Evolutionary conservation across 2,113 vertebrate species (phyloP).

Genomic region (Nymphicus hollandicus): DNA sequence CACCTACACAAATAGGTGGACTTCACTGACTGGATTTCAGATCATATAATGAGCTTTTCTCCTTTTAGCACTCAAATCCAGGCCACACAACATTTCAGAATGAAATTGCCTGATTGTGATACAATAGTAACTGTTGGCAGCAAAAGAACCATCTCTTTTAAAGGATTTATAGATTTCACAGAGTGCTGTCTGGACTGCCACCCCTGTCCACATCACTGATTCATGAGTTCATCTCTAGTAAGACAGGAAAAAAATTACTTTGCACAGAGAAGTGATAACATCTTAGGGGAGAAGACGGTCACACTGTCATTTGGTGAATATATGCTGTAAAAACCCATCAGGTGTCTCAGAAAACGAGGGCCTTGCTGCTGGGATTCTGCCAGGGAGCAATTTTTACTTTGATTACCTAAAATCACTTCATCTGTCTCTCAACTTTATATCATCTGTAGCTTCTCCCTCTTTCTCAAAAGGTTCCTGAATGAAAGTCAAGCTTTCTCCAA

Average conservation of each 20-base stretch:
- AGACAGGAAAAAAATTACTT: slow-evolving; percentile 72
- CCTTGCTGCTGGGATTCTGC: slow-evolving; percentile 53
- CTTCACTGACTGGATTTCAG: background rate
- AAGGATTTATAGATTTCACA: slow-evolving; percentile 66
- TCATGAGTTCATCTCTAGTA: slow-evolving; percentile 68
- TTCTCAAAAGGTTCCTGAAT: slow-evolving; percentile 40
- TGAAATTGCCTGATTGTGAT: slow-evolving; percentile 40
- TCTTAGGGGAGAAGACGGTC: slow-evolving; percentile 58
- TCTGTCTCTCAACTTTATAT: slow-evolving; percentile 59
- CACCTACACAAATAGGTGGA: background rate
- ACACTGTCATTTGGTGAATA: slow-evolving; percentile 48
- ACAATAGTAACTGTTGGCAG: slow-evolving; percentile 24
- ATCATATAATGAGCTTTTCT: background rate
- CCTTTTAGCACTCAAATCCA: background rate
- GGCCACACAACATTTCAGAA: slow-evolving; percentile 29
- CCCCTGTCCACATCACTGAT: slow-evolving; percentile 64
- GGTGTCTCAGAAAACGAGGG: slow-evolving; percentile 55
- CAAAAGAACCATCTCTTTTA: slow-evolving; percentile 17
- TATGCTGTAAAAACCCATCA: slow-evolving; percentile 57
- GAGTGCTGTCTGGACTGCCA: slow-evolving; percentile 47
- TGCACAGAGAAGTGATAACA: slow-evolving; percentile 67
- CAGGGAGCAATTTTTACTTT: slow-evolving; percentile 67
- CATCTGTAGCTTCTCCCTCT: slow-evolving; percentile 13
- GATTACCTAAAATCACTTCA: slow-evolving; percentile 63
- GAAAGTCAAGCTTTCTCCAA: background rate